phyloP scores from a whole-genome alignment of 2,888 invertebrate species.

The Ferrisia virgata region DNA sequence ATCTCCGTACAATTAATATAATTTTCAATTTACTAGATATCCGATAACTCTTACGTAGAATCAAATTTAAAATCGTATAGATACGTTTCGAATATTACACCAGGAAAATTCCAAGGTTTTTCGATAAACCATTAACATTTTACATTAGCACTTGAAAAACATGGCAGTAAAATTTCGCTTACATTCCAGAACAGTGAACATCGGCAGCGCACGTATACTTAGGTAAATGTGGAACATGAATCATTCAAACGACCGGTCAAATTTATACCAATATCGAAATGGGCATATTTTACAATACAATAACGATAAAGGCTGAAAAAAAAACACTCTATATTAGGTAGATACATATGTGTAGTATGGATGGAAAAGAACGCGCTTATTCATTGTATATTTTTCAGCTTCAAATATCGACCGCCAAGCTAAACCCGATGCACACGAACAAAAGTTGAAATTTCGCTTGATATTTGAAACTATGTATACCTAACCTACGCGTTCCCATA shows the following conservation, averaged over 20 bases:
- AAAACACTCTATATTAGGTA: not conserved
- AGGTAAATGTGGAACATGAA: not conserved
- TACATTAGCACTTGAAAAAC: not conserved
- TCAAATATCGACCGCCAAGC: conserved; percentile 12
- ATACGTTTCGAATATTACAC: not conserved
- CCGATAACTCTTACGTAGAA: not conserved
- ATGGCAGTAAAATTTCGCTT: not conserved
- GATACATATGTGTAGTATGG: not conserved
- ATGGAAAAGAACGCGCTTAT: not conserved
- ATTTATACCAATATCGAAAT: not conserved
- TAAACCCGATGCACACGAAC: not conserved
- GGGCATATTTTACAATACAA: not conserved
- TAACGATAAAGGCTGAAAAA: not conserved
- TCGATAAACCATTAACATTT: conserved; percentile 4
- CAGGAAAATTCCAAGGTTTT: conserved; percentile 25
- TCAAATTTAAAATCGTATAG: not conserved
- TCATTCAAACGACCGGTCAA: not conserved
- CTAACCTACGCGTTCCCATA: too few species aligned
- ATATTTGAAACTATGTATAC: conserved; percentile 17
- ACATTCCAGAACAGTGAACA: not conserved
- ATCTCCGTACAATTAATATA: not conserved
- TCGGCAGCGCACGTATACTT: not conserved
- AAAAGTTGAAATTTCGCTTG: conserved; percentile 6
- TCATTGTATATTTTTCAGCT: conserved; percentile 14
- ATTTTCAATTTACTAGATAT: not conserved